Evolutionary conservation across 2,888 invertebrate genomes (phyloP).

Genomic region (Taenaris catops): DNA sequence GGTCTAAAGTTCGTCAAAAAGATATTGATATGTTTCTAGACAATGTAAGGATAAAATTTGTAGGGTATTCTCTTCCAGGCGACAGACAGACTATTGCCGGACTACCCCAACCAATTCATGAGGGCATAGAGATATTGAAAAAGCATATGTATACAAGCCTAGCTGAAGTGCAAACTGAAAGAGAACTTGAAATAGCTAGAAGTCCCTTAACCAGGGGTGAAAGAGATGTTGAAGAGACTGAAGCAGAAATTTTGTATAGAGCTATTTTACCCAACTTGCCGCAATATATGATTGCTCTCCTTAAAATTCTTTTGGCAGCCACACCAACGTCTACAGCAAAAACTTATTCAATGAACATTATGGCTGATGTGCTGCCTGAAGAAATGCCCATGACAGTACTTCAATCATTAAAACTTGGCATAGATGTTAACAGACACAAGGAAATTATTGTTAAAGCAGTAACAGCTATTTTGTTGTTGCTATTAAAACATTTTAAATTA

Average conservation of each 20-base stretch:
- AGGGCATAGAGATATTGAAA: slow-evolving; percentile 94
- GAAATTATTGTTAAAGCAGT: slow-evolving; percentile 99
- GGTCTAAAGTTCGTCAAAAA: slow-evolving; percentile 96
- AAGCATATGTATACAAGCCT: slow-evolving; percentile 97
- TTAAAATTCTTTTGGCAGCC: slow-evolving; percentile 98
- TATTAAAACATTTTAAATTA: slow-evolving; percentile 97
- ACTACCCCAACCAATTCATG: slow-evolving; percentile 97
- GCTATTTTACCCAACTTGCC: slow-evolving; percentile 97
- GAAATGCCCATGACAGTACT: slow-evolving; percentile 98
- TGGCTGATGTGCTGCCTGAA: slow-evolving; percentile 98
- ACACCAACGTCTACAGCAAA: slow-evolving; percentile 99
- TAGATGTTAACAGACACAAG: slow-evolving; percentile 99
- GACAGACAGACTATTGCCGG: slow-evolving; percentile 96
- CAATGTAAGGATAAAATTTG: slow-evolving; percentile 95
- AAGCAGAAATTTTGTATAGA: slow-evolving; percentile 94
- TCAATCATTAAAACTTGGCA: slow-evolving; percentile 96
- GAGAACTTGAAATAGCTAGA: slow-evolving; percentile 94
- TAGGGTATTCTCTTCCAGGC: slow-evolving; percentile 94
- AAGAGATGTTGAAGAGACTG: slow-evolving; percentile 87
- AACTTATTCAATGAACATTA: slow-evolving; percentile 97
- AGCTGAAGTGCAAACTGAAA: slow-evolving; percentile 93
- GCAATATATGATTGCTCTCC: slow-evolving; percentile 97
- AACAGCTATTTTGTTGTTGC: slow-evolving; percentile 91
- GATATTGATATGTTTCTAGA: slow-evolving; percentile 96
- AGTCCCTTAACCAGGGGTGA: slow-evolving; percentile 94